Conservation (phyloP, 2,797 vertebrate species). For the Eleutherodactylus coqui region DNA sequence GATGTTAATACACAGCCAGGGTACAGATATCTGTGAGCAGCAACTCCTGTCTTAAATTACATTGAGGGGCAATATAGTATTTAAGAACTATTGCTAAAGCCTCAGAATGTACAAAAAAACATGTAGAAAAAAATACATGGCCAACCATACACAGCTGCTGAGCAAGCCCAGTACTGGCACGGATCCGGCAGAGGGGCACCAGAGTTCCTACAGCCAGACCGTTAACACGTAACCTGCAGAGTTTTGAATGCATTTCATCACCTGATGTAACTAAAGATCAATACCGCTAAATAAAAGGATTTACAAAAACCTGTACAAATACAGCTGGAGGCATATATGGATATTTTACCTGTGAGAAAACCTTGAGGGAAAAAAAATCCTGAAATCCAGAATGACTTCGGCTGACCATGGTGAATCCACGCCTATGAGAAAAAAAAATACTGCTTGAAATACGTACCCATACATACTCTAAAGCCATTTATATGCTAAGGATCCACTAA, state of each 20-base stretch:
- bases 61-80: neutral
- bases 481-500: too few relatives aligned
- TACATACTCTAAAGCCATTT: neutral
- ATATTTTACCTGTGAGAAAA: constrained; percentile 80
- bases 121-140: neutral
- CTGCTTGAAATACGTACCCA: neutral
- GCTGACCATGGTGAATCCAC: constrained; percentile 79
- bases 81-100: neutral
- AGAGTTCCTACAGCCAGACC: neutral
- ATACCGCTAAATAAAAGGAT: neutral
- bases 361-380: constrained; percentile 85
- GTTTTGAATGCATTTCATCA: neutral
- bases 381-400: constrained; percentile 84
- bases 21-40: neutral
- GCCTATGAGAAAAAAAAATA: constrained; percentile 63
- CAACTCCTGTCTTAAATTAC: neutral
- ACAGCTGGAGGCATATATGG: too few relatives aligned
- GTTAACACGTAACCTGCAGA: neutral
- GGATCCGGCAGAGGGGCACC: neutral
- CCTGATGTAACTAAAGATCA: neutral
- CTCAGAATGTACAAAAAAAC: neutral
- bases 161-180: too few relatives aligned
- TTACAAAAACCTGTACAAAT: too few relatives aligned
- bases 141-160: neutral
- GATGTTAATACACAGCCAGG: neutral